Conservation (phyloP, 2,113 vertebrate species). For the Aphelocoma coerulescens region DNA sequence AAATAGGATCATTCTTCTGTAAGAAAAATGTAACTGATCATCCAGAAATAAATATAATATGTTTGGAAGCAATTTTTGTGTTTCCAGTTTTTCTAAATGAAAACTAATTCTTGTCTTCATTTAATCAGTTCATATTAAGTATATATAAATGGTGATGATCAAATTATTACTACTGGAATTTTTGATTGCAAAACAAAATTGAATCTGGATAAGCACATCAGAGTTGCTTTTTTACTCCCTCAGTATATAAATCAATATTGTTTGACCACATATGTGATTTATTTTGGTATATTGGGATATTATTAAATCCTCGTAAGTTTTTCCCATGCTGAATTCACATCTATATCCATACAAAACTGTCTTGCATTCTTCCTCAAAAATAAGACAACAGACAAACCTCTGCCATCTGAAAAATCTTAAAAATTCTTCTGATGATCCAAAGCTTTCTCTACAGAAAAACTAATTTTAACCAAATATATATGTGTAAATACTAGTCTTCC, state of each 20-base stretch:
- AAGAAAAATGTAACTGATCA: neutral
- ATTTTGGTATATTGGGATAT: neutral
- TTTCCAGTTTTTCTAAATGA: neutral
- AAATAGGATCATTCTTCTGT: neutral
- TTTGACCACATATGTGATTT: neutral
- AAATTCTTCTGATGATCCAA: neutral
- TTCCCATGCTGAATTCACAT: neutral
- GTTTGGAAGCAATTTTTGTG: neutral
- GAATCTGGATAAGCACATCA: neutral
- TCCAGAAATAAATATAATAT: neutral
- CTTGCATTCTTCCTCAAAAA: neutral
- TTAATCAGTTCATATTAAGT: neutral
- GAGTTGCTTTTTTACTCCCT: neutral
- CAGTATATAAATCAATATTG: neutral
- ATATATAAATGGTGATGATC: neutral
- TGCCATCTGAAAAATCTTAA: neutral
- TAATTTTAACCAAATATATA: neutral
- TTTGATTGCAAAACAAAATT: neutral
- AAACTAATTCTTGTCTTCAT: neutral
- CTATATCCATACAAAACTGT: neutral
- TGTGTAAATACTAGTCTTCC: neutral
- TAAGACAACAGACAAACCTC: neutral
- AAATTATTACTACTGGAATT: neutral
- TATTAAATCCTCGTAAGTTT: neutral
- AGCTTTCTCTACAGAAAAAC: neutral